Base-by-base conservation (phyloP, 2,888 invertebrate species). In the Cantharis flavilabris region DNA sequence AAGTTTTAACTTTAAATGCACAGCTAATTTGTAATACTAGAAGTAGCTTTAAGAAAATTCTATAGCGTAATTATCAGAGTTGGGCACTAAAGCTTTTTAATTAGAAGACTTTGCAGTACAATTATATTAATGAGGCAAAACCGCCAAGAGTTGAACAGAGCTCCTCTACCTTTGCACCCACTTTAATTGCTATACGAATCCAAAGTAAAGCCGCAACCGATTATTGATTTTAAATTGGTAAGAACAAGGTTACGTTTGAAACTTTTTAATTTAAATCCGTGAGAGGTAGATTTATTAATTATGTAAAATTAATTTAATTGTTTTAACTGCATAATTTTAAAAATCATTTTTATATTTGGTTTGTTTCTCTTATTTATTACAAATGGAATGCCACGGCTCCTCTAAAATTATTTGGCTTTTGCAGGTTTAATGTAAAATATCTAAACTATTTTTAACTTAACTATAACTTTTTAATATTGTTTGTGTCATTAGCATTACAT, bases 91-190 rank as follows among this genome's bases (percentile, higher is more conserved):
- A 69, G 73, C 73, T 73, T 73, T 73, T 73, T 73, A 73, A 73
- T 73, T 73, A 73, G 69, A 70, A 69, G 73, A 69, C 73, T 73
- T 73, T 28, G 69, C 73, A 33, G 70, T 69, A 70, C 73, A 73
- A 73, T 73, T 73, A 73, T 69, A 49, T 73, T 73, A 73, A 73
- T 73, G 73, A 73, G 73, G 73, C 70, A 73, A 73, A 73, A 73
- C 73, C 73, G 62, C 26, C 18, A 69, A 62, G 73, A 73, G 70
- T 72, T 67, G 69, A 70, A 63, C 69, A 67, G 63, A 73, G 69
- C 69, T 30, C 20, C 69, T 67, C 62, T 63, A 73, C 73, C 73
- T 73, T 73, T 73, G 69, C 73, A 62, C 73, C 69, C 73, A 62
- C 69, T 70, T 70, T 73, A 73, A 73, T 73, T 73, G 73, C 69